Evolutionary conservation across 2,113 vertebrate genomes (phyloP), one percentile per base, ranked within the genome.

Genomic region (Platysteira castanea): DNA sequence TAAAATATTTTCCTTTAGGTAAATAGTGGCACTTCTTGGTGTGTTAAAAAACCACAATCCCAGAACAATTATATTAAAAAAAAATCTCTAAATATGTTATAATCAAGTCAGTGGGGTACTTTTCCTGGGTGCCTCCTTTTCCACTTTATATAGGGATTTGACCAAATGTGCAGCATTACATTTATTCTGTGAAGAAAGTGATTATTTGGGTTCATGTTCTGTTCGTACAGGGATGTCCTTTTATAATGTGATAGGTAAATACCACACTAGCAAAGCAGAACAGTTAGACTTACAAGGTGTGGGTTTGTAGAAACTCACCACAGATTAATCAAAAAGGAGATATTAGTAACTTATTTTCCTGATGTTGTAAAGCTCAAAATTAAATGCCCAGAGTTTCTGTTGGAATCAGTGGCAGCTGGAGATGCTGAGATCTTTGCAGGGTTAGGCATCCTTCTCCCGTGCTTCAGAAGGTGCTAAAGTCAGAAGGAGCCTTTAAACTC

Each of bases 1-100:
- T 67, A 57, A 80, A 94, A 80, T 93, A 63, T 81, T 92, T 90
- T 88, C 70, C 42, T 95, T 83, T 81, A 47, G 52, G 64, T 86
- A 88, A 77, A 59, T 52, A 26, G 31, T 59, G 42, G 1, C 47
- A 77, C 35, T 69, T 90, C 65, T 33, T 83, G 14, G 3, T 50
- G 4, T 42, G 10, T 61, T 85, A 65, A 24, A 78, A 78, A 44
- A 46, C 10, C 21, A 63, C 17, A 50, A 6, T 83, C 20, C 87
- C 39, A 14, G 70, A 84, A 84, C 8, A 79, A 39, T 53, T 57
- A 9, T 15, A 28, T 75, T 41, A 35, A 33, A 65, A 18, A 49
- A 65, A 65, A 12, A 33, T 24, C 13, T 73, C n/a, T 68, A 33
- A 74, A 81, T n/a, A 37, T 14, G 14, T 22, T 80, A 33, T 57